These are phyloP conservation scores for Ciconia boyciana DNA, from an alignment of 2,113 vertebrate genomes.

Conservation along the genomic window DNA sequence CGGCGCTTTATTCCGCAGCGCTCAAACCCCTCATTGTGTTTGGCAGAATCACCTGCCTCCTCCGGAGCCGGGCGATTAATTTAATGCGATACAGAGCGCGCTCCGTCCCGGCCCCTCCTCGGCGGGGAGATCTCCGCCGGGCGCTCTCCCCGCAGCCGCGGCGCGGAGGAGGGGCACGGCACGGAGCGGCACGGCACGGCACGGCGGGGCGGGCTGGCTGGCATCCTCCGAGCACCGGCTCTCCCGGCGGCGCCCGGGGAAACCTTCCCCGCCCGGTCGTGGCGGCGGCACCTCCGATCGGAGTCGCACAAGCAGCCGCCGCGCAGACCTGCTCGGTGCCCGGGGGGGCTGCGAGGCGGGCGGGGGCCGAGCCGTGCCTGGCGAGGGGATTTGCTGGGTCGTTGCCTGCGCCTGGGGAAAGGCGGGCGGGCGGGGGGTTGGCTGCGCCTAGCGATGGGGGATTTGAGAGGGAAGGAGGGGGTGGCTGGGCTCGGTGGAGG, in stretches of 20 bases:
- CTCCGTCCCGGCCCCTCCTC: slow-evolving; percentile 8
- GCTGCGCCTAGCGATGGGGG: slow-evolving; percentile 25
- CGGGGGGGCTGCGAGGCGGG: background rate
- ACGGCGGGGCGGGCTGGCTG: background rate
- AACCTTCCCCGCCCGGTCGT: slow-evolving; percentile 33
- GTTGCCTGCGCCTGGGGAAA: slow-evolving; percentile 45
- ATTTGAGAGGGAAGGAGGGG: background rate
- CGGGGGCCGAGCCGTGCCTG: slow-evolving; percentile 28
- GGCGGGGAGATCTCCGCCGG: slow-evolving; percentile 5
- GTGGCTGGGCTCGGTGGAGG: background rate
- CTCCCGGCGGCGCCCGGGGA: slow-evolving; percentile 14
- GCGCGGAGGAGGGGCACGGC: background rate
- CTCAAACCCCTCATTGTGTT: slow-evolving; percentile 42
- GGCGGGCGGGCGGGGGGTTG: background rate
- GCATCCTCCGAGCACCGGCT: slow-evolving; percentile 14
- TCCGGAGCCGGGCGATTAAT: slow-evolving; percentile 36
- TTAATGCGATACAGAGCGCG: slow-evolving; percentile 1
- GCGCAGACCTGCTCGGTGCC: slow-evolving; percentile 40
- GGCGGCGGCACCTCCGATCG: background rate
- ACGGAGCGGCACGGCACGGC: no score
- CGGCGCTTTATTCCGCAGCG: slow-evolving; percentile 29
- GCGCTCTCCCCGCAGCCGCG: background rate
- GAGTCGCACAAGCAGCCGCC: background rate
- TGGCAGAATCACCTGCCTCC: slow-evolving; percentile 62
- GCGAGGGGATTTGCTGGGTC: slow-evolving; percentile 58